Conservation (phyloP, 2,888 invertebrate species). For the Euspilapteryx auroguttella region DNA sequence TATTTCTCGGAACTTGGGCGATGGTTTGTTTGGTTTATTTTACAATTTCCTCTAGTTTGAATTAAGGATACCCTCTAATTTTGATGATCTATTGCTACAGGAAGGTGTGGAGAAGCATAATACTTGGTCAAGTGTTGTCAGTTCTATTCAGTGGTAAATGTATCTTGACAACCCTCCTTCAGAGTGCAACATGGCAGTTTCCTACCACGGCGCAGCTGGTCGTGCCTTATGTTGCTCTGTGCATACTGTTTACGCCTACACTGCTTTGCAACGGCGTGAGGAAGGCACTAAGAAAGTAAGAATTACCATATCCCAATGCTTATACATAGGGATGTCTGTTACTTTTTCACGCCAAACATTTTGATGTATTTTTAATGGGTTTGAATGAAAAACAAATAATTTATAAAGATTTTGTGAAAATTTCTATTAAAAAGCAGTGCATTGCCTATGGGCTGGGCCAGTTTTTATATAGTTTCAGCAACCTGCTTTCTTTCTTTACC, state of each 20-base stretch:
- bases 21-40: conserved; percentile 54
- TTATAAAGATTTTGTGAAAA: too few species aligned
- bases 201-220: conserved; percentile 82
- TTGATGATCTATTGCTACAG: too few species aligned
- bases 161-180: conserved; percentile 70
- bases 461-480: too few species aligned
- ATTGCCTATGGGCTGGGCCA: too few species aligned
- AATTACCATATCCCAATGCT: too few species aligned
- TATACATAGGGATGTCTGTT: too few species aligned
- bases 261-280: conserved; percentile 72
- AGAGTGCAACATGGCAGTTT: conserved; percentile 68
- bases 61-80: too few species aligned
- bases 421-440: too few species aligned
- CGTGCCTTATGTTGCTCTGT: conserved; percentile 76
- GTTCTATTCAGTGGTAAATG: conserved; percentile 77
- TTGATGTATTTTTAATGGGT: too few species aligned
- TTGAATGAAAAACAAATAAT: too few species aligned
- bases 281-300: conserved; percentile 67
- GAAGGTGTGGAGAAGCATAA: conserved; percentile 73
- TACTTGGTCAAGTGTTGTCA: conserved; percentile 76
- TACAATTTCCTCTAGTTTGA: conserved; percentile 1
- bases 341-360: too few species aligned
- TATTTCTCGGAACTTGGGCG: conserved; percentile 70
- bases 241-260: conserved; percentile 75
- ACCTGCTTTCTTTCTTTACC: too few species aligned